Evolutionary conservation across 2,888 invertebrate genomes (phyloP).

Genomic region (Nemapogon koenigi): DNA sequence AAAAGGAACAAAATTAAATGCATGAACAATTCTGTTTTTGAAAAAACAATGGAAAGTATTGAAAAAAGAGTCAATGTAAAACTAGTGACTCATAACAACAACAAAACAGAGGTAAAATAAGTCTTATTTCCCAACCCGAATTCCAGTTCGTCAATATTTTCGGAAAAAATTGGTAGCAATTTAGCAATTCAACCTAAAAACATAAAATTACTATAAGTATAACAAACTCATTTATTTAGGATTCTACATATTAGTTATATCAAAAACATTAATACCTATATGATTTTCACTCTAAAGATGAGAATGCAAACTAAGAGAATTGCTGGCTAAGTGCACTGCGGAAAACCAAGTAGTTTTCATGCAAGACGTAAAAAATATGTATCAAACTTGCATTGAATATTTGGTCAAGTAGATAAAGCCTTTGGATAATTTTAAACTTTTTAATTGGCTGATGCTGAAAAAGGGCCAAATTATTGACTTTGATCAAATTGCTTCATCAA

Average conservation of each 20-base stretch:
- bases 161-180: constrained; percentile 26
- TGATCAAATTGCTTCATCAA: constrained; percentile 15
- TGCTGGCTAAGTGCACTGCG: constrained; percentile 9
- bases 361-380: constrained; percentile 15
- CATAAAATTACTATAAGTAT: constrained; percentile 15
- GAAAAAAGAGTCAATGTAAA: constrained; percentile 25
- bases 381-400: constrained; percentile 16
- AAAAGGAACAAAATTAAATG: constrained; percentile 34
- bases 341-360: constrained; percentile 14
- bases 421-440: constrained; percentile 15
- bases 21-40: constrained; percentile 32
- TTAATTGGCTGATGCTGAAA: constrained; percentile 16
- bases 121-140: constrained; percentile 21
- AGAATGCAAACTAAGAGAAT: constrained; percentile 11
- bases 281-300: too few species aligned
- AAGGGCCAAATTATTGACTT: constrained; percentile 15
- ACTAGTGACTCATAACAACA: constrained; percentile 25
- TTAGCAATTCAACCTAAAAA: constrained; percentile 18
- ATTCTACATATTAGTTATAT: constrained; percentile 17
- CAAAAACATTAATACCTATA: constrained; percentile 16
- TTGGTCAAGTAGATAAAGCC: constrained; percentile 15
- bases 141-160: constrained; percentile 26
- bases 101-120: constrained; percentile 18
- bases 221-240: constrained; percentile 19
- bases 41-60: constrained; percentile 30